These are phyloP conservation scores for Papilio helenus DNA, from an alignment of 1,140 invertebrate species.

Conservation along the genomic window DNA sequence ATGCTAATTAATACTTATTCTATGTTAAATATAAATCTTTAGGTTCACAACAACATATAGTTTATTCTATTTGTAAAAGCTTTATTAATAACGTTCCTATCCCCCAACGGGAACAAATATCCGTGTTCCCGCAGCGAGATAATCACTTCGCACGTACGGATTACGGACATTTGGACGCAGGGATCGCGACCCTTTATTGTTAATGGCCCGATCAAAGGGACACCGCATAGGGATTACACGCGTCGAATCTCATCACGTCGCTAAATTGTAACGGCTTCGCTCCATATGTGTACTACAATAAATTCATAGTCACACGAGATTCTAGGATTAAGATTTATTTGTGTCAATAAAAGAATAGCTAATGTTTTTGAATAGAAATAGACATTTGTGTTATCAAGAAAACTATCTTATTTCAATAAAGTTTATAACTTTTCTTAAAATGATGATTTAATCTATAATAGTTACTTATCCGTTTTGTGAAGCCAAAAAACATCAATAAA, in stretches of 20 bases:
- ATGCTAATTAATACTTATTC: no score
- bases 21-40: neutral
- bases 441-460: neutral
- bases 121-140: conserved; percentile 52
- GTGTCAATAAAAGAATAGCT: neutral
- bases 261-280: conserved; percentile 26
- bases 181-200: conserved; percentile 53
- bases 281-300: conserved; percentile 15
- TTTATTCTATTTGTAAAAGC: conserved; percentile 14
- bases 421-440: no score
- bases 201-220: conserved; percentile 49
- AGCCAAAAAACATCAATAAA: neutral
- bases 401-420: no score
- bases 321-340: neutral
- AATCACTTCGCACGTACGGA: conserved; percentile 58
- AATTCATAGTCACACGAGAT: neutral
- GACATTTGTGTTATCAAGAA: neutral
- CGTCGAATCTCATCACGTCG: conserved; percentile 26
- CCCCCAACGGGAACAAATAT: conserved; percentile 46
- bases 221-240: conserved; percentile 49
- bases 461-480: no score
- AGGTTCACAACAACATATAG: conserved; percentile 4
- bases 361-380: neutral
- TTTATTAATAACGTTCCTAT: conserved; percentile 45
- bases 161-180: conserved; percentile 52